phyloP scores from a whole-genome alignment of 2,113 vertebrate species.

The Cervus canadensis region DNA sequence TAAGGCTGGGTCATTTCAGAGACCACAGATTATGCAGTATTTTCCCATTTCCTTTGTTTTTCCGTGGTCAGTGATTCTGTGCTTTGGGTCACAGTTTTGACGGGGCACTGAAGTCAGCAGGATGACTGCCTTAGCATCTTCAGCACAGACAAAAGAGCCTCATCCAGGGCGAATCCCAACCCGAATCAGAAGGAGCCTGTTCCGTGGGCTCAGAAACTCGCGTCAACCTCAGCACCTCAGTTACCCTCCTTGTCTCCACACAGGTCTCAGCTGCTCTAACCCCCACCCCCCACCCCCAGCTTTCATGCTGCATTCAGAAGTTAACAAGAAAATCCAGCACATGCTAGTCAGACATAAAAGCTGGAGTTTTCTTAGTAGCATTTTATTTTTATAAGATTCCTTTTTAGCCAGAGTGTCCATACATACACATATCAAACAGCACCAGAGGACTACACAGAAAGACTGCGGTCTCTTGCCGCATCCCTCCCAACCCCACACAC shows the following conservation, averaged over 20 bases:
- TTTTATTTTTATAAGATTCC: neutral
- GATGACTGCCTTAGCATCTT: neutral
- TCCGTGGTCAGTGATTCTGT: conserved; percentile 55
- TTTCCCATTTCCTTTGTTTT: conserved; percentile 77
- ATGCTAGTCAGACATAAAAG: conserved; percentile 11
- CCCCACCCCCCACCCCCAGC: neutral
- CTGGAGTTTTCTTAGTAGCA: neutral
- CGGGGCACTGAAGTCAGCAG: conserved; percentile 45
- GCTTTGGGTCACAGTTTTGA: conserved; percentile 50
- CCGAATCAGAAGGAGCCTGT: neutral
- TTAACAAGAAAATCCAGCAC: neutral
- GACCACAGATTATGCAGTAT: conserved; percentile 74
- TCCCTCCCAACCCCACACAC: neutral
- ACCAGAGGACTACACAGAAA: neutral
- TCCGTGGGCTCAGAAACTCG: neutral
- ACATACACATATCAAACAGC: neutral
- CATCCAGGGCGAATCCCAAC: neutral
- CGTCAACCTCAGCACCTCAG: neutral
- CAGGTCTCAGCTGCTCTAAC: neutral
- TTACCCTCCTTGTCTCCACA: neutral
- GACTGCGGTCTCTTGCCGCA: neutral
- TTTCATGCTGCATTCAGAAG: neutral
- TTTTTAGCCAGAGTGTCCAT: neutral
- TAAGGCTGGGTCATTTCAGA: conserved; percentile 67
- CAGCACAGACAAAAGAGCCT: neutral